A percentile compares a stretch with the other conserved stretches of the same genome.
Evolutionary conservation across 2,113 vertebrate species (phyloP).

Genomic region (Hemibagrus wyckioides): DNA sequence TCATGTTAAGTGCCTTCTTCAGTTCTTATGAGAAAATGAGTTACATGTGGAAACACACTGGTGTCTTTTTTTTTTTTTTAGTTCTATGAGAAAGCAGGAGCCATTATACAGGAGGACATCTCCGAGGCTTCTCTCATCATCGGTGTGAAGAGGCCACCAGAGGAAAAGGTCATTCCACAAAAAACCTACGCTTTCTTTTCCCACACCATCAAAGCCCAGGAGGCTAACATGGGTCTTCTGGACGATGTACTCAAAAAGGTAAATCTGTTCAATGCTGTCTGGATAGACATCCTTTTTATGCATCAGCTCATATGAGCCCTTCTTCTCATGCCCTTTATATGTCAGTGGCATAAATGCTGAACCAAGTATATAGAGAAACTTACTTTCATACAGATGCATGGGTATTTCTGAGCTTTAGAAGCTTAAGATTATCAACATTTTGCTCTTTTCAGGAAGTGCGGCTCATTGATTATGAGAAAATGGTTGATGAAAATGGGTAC

Average conservation of each 20-base stretch:
- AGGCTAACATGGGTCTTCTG: constrained; percentile 92
- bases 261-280: constrained; percentile 28
- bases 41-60: background rate
- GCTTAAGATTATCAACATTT: background rate
- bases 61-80: constrained; percentile 59
- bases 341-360: background rate
- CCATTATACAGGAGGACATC: constrained; percentile 91
- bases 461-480: constrained; percentile 98
- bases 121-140: constrained; percentile 91
- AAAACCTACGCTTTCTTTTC: constrained; percentile 99
- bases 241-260: constrained; percentile 93
- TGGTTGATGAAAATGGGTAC: constrained; percentile 90
- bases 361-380: background rate
- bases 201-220: constrained; percentile 98
- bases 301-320: background rate
- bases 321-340: background rate
- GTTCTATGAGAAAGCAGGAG: constrained; percentile 91
- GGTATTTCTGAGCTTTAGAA: background rate
- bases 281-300: background rate
- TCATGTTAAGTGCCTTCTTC: background rate
- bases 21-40: background rate
- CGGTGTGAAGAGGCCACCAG: constrained; percentile 91
- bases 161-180: constrained; percentile 85
- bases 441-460: constrained; percentile 82
- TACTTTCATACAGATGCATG: background rate